A percentile compares a stretch with the other conserved stretches of the same genome.
These are phyloP conservation scores for Sylvilagus bachmani DNA, from an alignment of 2,113 vertebrate species.

Conservation along the genomic window DNA sequence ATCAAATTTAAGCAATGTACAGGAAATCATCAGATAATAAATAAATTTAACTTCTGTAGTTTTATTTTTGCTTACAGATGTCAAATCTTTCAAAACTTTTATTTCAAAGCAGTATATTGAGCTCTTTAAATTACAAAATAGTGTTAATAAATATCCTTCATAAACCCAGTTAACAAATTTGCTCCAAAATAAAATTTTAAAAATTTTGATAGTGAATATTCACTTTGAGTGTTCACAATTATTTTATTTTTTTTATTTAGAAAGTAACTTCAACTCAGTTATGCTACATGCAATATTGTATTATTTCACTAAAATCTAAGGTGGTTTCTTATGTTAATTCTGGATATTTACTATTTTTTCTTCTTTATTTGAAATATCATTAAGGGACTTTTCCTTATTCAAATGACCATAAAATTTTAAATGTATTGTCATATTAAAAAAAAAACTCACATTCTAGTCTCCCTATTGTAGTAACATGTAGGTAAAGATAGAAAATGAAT, in stretches of 20 bases:
- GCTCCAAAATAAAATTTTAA: conserved; percentile 17
- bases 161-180: not conserved
- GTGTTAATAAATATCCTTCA: not conserved
- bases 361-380: conserved; percentile 24
- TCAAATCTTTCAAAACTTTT: not conserved
- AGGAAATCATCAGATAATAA: not conserved
- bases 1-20: not conserved
- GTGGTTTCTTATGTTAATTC: not conserved
- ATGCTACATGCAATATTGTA: not conserved
- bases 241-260: conserved; percentile 32
- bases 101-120: conserved; percentile 30
- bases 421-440: not conserved
- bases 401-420: not conserved
- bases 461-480: not conserved
- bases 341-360: not conserved
- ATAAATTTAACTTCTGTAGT: conserved; percentile 14
- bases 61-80: conserved; percentile 22
- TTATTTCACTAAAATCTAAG: conserved; percentile 25
- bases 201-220: not conserved
- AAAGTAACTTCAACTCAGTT: conserved; percentile 6
- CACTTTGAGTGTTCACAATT: not conserved
- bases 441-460: not conserved
- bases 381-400: not conserved
- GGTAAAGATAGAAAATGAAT: not conserved
- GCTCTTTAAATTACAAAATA: not conserved